phyloP scores from a whole-genome alignment of 2,797 vertebrate species.

The Silurus lanzhouensis region DNA sequence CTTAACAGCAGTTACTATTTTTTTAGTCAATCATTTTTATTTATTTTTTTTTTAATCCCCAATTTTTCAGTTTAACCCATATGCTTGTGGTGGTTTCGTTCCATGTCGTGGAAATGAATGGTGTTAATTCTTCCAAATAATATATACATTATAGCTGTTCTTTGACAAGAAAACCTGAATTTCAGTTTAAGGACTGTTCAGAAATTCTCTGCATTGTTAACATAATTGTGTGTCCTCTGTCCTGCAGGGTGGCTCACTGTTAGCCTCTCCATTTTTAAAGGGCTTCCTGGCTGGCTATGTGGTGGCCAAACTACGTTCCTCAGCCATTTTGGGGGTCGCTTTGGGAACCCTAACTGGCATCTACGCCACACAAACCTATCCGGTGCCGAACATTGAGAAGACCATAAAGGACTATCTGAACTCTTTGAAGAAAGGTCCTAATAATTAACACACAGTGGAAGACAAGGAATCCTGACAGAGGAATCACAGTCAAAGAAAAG shows the following conservation, averaged over 20 bases:
- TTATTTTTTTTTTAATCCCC: too few species aligned
- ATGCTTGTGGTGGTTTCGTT: background rate
- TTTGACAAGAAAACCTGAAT: background rate
- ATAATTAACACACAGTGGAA: conserved; percentile 31
- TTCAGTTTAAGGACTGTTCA: background rate
- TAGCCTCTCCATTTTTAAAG: conserved; percentile 91
- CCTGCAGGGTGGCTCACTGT: conserved; percentile 83
- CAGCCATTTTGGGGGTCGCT: conserved; percentile 84
- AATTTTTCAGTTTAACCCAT: too few species aligned
- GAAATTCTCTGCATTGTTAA: too few species aligned
- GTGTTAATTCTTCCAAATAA: background rate
- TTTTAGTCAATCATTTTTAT: background rate
- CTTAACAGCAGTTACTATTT: background rate
- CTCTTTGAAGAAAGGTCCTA: conserved; percentile 65
- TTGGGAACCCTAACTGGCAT: conserved; percentile 88
- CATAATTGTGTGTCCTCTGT: background rate
- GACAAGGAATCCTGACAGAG: background rate
- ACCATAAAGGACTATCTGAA: conserved; percentile 83
- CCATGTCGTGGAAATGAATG: background rate
- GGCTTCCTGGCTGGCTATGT: conserved; percentile 92
- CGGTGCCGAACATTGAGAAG: conserved; percentile 85
- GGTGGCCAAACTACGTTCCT: conserved; percentile 86
- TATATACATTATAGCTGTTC: background rate
- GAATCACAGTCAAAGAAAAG: background rate
- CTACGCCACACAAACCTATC: conserved; percentile 83